Evolutionary conservation across 2,797 vertebrate genomes (phyloP).

Genomic region (Megaceryle alcyon): DNA sequence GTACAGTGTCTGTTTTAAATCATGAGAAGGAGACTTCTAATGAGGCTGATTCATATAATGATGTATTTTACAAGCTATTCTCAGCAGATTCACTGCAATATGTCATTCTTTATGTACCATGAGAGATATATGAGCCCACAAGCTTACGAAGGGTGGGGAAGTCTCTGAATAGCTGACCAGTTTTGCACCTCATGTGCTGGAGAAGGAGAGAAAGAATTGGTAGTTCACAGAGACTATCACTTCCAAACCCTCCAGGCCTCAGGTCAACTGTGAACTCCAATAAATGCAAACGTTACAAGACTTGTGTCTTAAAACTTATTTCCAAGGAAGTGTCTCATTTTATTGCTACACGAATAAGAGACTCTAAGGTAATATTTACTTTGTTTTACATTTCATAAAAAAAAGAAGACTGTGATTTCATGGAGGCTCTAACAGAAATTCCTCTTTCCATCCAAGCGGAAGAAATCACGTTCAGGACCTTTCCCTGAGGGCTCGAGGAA

Average conservation of each 20-base stretch:
- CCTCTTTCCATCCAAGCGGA: constrained; percentile 46
- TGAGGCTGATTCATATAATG: constrained; percentile 71
- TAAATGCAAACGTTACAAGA: constrained; percentile 53
- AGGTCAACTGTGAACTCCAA: constrained; percentile 56
- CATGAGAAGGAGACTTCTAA: constrained; percentile 62
- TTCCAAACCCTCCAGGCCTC: constrained; percentile 49
- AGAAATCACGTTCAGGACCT: constrained; percentile 43
- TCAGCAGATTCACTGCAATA: constrained; percentile 69
- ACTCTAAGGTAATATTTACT: constrained; percentile 70
- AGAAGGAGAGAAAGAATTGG: constrained; percentile 5
- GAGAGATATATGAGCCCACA: constrained; percentile 24
- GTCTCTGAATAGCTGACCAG: constrained; percentile 23
- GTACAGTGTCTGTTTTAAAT: constrained; percentile 65
- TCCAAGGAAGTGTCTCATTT: constrained; percentile 73
- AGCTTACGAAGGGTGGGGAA: background rate
- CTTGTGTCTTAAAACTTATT: constrained; percentile 59
- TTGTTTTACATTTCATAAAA: constrained; percentile 70
- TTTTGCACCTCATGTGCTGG: constrained; percentile 51
- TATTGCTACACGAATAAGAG: constrained; percentile 65
- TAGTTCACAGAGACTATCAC: constrained; percentile 15
- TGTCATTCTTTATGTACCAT: constrained; percentile 57
- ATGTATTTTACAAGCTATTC: constrained; percentile 74
- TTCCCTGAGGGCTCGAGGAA: constrained; percentile 42
- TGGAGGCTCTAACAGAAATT: constrained; percentile 67
- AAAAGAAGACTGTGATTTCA: constrained; percentile 53